Percentiles rank a stretch among this genome's conserved stretches.
phyloP scores from a whole-genome alignment of 2,113 vertebrate genomes.

The Fukomys damarensis region DNA sequence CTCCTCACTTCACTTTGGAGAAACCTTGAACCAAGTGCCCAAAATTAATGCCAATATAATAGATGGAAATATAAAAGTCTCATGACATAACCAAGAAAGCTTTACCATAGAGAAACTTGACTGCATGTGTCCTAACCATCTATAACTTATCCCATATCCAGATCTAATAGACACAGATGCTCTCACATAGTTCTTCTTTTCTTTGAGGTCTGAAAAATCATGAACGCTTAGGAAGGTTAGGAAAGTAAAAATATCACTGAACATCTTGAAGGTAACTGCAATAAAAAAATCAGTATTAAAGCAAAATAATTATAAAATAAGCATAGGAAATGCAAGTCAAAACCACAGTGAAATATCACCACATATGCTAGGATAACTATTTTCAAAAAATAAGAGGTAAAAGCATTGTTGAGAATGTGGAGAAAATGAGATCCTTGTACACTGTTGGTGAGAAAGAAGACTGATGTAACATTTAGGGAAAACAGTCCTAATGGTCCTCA shows the following conservation, averaged over 20 bases:
- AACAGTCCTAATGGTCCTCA: neutral
- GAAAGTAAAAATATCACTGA: constrained; percentile 3
- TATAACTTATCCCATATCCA: neutral
- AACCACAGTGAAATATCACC: neutral
- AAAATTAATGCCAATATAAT: neutral
- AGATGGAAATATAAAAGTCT: neutral
- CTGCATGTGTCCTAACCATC: neutral
- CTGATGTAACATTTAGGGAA: neutral
- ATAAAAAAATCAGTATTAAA: neutral
- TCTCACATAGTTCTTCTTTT: neutral
- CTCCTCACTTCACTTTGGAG: neutral
- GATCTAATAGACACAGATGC: neutral
- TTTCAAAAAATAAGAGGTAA: neutral
- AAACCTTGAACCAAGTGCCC: neutral
- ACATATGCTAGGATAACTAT: neutral
- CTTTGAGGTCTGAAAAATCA: neutral
- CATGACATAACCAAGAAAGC: neutral
- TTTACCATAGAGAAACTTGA: neutral
- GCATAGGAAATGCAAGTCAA: neutral
- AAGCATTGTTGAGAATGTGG: neutral
- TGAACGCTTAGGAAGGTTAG: neutral
- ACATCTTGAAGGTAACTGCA: neutral
- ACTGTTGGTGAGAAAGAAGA: neutral
- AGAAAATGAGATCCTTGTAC: neutral
- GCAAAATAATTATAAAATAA: neutral